Base-by-base conservation (phyloP, 1,140 invertebrate species). In the Neodiprion fabricii region DNA sequence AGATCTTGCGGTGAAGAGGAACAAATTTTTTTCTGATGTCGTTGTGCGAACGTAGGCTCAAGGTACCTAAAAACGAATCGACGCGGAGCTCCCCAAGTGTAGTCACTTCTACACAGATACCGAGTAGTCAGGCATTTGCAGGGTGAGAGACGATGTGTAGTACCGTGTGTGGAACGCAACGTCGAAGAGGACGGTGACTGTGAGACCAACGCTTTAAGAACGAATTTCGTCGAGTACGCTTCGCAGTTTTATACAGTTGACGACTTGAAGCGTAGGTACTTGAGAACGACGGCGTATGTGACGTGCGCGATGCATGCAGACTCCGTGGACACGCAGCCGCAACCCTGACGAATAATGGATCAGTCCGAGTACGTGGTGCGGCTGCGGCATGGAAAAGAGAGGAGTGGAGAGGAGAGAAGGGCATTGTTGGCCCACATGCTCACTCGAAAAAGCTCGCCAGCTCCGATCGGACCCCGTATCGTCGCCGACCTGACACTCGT, bases 401-500 rank as follows among this genome's bases (percentile, higher is more conserved):
- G 28, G 28, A 40, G 28, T 3, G 28, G 28, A 40, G 28, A 40
- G 28, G 5, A 77, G 80, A 83, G 85, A 83, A 85, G 83, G 84
- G 80, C 84, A 86, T 86, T 86, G 85, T 86, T 85, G 85, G 85
- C 84, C 85, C 85, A 86, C 85, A 86, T 86, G 85, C 83, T 85
- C 81, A 79, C 78, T 85, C 83, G 79, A 82, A 84, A 79, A 80
- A 81, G 81, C 82, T 73, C 68, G 78, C 28, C 28, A 40, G 74
- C 75, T 75, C 77, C 79, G 85, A 86, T 86, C 85, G 85, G 85
- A 61, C 9, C 28, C 53, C 11, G 53, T 12, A 61, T 61, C 28
- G 28, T 40, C n/a, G 53, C 53, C 28, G 53, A 61, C 53, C 53
- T 61, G 5, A 17, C 28, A 40, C 28, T 40, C 28, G 5, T 40